These are phyloP conservation scores for Parasteatoda lunata DNA, from an alignment of 2,888 invertebrate species.

Conservation along the genomic window DNA sequence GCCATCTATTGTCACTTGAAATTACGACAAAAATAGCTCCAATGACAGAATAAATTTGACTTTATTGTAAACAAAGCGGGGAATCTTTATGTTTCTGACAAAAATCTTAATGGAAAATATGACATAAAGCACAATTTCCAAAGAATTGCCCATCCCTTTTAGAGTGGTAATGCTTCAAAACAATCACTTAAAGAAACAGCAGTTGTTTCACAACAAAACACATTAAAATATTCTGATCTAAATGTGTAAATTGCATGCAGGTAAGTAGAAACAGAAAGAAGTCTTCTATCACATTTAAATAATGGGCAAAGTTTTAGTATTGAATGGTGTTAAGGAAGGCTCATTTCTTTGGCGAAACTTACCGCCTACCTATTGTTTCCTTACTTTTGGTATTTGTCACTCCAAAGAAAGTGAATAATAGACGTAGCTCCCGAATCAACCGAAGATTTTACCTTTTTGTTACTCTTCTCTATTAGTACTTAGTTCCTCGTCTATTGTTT, in stretches of 20 bases:
- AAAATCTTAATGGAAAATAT: too few species aligned
- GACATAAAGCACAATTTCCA: too few species aligned
- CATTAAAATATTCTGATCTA: constrained; percentile 21
- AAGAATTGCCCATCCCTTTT: too few species aligned
- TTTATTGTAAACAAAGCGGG: too few species aligned
- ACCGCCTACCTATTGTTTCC: not conserved
- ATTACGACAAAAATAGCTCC: too few species aligned
- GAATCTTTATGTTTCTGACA: too few species aligned
- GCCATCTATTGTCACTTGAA: too few species aligned
- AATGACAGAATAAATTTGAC: too few species aligned
- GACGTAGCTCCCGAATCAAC: constrained; percentile 34
- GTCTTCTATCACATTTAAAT: constrained; percentile 52
- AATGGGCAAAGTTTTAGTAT: constrained; percentile 54
- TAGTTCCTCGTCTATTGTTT: constrained; percentile 12
- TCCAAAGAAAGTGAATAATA: constrained; percentile 42
- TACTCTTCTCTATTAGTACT: constrained; percentile 16
- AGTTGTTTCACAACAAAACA: not conserved
- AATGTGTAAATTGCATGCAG: constrained; percentile 36
- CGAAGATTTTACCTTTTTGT: constrained; percentile 30
- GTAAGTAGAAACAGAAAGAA: not conserved
- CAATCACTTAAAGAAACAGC: too few species aligned
- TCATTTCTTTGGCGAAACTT: constrained; percentile 26
- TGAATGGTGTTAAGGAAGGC: constrained; percentile 10
- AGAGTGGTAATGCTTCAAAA: too few species aligned
- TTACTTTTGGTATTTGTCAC: constrained; percentile 43